phyloP scores from a whole-genome alignment of 2,113 vertebrate species.

The Antechinus stuartii region DNA sequence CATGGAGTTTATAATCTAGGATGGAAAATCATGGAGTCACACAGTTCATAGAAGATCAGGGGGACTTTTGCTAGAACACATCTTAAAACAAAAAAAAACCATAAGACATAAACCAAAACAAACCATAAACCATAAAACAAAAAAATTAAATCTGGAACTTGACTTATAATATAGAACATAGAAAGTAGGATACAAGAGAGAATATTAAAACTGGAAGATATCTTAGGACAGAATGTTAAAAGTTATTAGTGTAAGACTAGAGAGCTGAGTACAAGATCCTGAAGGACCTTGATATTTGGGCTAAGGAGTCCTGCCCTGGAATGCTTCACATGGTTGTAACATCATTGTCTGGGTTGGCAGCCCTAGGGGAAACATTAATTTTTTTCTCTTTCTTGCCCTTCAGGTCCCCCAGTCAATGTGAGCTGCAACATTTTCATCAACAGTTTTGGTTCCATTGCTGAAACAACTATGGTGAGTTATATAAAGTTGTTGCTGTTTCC shows the following conservation, averaged over 20 bases:
- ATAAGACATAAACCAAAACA: too few species aligned
- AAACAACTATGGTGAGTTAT: conserved; percentile 97
- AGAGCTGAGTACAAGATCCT: background rate
- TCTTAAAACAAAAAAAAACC: background rate
- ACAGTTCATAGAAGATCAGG: background rate
- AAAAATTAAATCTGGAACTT: background rate
- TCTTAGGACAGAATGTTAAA: background rate
- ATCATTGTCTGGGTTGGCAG: background rate
- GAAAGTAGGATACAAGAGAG: background rate
- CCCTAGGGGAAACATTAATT: conserved; percentile 46
- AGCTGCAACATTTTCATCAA: conserved; percentile 99
- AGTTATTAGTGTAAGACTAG: background rate
- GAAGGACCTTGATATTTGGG: background rate
- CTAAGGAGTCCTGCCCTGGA: background rate
- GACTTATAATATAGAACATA: background rate
- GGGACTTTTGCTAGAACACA: background rate
- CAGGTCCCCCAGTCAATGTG: conserved; percentile 97
- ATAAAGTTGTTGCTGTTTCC: conserved; percentile 46
- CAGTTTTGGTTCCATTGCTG: conserved; percentile 99
- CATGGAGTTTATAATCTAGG: background rate
- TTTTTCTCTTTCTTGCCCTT: conserved; percentile 78
- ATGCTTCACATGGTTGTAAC: background rate
- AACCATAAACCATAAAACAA: background rate
- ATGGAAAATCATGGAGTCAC: background rate
- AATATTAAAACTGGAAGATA: background rate